These are phyloP conservation scores for Mamestra brassicae DNA, from an alignment of 2,888 invertebrate species.

Conservation along the genomic window DNA sequence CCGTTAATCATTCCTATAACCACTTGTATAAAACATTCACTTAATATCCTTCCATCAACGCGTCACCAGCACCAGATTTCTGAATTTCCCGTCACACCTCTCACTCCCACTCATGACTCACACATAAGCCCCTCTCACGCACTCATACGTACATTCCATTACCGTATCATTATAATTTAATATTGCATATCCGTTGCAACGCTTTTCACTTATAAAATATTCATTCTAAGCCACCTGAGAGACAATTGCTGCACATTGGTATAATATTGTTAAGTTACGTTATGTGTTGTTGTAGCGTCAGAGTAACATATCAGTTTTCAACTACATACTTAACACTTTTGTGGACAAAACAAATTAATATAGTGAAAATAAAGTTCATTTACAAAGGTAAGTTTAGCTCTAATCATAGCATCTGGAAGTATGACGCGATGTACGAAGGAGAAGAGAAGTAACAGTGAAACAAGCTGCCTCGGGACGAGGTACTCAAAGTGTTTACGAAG, in stretches of 20 bases:
- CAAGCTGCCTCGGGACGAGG: too few relatives aligned
- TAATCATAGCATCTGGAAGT: too few relatives aligned
- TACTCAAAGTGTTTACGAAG: too few relatives aligned
- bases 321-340: too few relatives aligned
- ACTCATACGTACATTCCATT: conserved; percentile 12
- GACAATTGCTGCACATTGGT: conserved; percentile 14
- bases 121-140: conserved; percentile 27
- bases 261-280: conserved; percentile 34
- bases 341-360: too few relatives aligned
- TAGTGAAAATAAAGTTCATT: too few relatives aligned
- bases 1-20: neutral
- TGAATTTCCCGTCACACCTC: conserved; percentile 51
- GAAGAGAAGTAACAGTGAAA: too few relatives aligned
- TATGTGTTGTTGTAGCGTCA: conserved; percentile 9
- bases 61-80: conserved; percentile 41
- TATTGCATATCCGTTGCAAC: conserved; percentile 57
- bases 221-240: conserved; percentile 63
- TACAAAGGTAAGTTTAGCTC: too few relatives aligned
- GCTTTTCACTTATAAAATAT: conserved; percentile 77
- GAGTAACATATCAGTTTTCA: neutral
- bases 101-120: conserved; percentile 37
- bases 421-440: too few relatives aligned
- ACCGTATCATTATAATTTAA: conserved; percentile 41
- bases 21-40: conserved; percentile 10
- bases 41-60: conserved; percentile 30